These are phyloP conservation scores for Colistium nudipinnis DNA, from an alignment of 2,113 vertebrate genomes.

Conservation along the genomic window DNA sequence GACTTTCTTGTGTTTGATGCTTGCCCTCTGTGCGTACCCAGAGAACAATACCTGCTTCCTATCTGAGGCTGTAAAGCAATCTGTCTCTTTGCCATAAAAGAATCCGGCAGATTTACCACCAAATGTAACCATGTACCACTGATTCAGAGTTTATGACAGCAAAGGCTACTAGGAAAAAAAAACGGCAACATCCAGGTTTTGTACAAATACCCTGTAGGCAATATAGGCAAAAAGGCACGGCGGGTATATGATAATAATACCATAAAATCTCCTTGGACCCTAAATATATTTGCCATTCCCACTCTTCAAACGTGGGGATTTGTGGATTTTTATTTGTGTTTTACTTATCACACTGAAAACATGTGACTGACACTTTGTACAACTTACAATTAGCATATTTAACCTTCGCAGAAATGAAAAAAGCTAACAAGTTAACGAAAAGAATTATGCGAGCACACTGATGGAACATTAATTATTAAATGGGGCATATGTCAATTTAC, in stretches of 20 bases:
- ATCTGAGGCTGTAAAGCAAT: conserved; percentile 25
- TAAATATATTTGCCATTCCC: too few relatives aligned
- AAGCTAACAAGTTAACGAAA: conserved; percentile 9
- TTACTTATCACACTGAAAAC: neutral
- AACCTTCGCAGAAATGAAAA: neutral
- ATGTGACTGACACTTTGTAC: neutral
- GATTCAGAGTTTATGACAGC: conserved; percentile 38
- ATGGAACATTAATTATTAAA: neutral
- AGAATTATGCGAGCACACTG: neutral
- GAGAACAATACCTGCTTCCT: conserved; percentile 44
- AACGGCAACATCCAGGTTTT: conserved; percentile 4
- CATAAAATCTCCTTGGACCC: too few relatives aligned
- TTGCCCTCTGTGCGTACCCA: neutral
- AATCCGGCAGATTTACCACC: conserved; percentile 49
- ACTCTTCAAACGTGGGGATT: too few relatives aligned
- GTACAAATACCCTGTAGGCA: neutral
- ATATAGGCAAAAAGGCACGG: too few relatives aligned
- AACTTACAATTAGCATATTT: neutral
- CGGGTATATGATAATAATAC: too few relatives aligned
- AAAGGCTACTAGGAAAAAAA: conserved; percentile 19
- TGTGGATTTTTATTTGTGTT: neutral
- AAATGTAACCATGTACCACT: conserved; percentile 26
- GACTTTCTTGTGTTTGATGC: conserved; percentile 25
- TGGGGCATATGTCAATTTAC: too few relatives aligned
- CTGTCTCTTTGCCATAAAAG: conserved; percentile 48